A percentile compares a stretch with the other conserved stretches of the same genome.
Evolutionary conservation across 2,888 invertebrate genomes (phyloP).

Genomic region (Herminia tarsipennalis): DNA sequence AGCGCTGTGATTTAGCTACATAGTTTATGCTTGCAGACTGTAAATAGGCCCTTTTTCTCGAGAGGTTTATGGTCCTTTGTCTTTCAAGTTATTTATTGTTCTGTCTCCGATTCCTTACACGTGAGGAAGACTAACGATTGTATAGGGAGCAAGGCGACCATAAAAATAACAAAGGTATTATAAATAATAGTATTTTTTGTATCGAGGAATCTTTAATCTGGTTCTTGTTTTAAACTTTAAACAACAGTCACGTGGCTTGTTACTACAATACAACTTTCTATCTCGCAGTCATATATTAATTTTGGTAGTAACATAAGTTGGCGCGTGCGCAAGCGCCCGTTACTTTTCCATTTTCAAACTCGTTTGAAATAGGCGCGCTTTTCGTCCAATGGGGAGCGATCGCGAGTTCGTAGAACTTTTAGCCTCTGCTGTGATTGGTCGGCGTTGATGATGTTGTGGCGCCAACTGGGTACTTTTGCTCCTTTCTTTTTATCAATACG

Average conservation of each 20-base stretch:
- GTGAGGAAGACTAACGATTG: neutral
- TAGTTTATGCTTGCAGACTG: slow-evolving; percentile 23
- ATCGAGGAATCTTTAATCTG: neutral
- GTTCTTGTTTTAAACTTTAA: neutral
- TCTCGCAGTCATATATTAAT: slow-evolving; percentile 42
- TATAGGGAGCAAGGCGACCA: neutral
- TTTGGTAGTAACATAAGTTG: slow-evolving; percentile 27
- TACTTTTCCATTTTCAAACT: slow-evolving; percentile 60
- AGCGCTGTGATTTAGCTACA: slow-evolving; percentile 55
- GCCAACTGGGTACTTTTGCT: slow-evolving; percentile 39
- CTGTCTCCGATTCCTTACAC: neutral
- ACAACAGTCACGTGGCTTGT: neutral
- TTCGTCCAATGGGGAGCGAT: slow-evolving; percentile 59
- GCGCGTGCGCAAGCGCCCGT: slow-evolving; percentile 54
- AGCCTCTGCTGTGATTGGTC: slow-evolving; percentile 69
- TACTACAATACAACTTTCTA: slow-evolving; percentile 39
- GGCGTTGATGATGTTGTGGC: slow-evolving; percentile 30
- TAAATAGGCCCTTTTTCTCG: slow-evolving; percentile 10
- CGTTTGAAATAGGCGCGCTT: slow-evolving; percentile 68
- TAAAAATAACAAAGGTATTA: too few relatives aligned
- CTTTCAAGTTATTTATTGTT: slow-evolving; percentile 11
- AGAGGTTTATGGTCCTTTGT: slow-evolving; percentile 38
- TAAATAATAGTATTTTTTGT: neutral
- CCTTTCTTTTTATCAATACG: slow-evolving; percentile 39
- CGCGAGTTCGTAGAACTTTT: slow-evolving; percentile 76